Evolutionary conservation across 2,797 vertebrate genomes (phyloP).

Genomic region (Enteromius trimaculatus): DNA sequence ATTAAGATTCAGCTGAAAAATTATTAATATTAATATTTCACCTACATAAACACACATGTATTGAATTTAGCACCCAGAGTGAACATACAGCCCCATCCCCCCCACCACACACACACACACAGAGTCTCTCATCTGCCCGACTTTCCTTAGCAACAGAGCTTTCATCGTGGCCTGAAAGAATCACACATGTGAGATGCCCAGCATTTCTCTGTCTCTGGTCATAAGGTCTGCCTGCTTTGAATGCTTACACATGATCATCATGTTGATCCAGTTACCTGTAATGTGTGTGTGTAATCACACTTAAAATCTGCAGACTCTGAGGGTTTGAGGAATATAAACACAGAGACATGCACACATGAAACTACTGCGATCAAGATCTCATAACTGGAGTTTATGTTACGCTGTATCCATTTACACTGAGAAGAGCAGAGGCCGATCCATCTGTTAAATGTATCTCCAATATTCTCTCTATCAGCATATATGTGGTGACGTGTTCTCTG

Average conservation of each 20-base stretch:
- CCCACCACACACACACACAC: slow-evolving; percentile 1
- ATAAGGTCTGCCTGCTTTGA: slow-evolving; percentile 25
- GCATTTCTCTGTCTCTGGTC: slow-evolving; percentile 10
- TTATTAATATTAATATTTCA: too few relatives aligned
- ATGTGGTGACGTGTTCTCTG: neutral
- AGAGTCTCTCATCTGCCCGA: slow-evolving; percentile 11
- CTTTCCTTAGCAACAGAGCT: slow-evolving; percentile 38
- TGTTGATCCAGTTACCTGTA: slow-evolving; percentile 37
- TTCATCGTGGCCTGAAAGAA: neutral
- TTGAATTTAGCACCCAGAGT: slow-evolving; percentile 22
- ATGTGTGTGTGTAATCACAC: slow-evolving; percentile 36
- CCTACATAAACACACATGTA: slow-evolving; percentile 20
- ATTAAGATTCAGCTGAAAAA: neutral
- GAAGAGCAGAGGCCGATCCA: slow-evolving; percentile 14
- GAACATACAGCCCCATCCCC: slow-evolving; percentile 3
- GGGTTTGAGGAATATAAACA: slow-evolving; percentile 23
- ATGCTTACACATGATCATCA: slow-evolving; percentile 28
- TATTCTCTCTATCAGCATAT: neutral
- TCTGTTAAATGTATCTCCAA: slow-evolving; percentile 12
- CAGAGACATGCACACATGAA: slow-evolving; percentile 37
- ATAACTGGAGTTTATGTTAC: slow-evolving; percentile 18
- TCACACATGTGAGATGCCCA: slow-evolving; percentile 3
- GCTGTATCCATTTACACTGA: slow-evolving; percentile 5
- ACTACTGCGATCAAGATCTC: neutral
- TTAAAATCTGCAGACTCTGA: slow-evolving; percentile 19